phyloP scores from a whole-genome alignment of 2,888 invertebrate genomes.

The Melolontha melolontha region DNA sequence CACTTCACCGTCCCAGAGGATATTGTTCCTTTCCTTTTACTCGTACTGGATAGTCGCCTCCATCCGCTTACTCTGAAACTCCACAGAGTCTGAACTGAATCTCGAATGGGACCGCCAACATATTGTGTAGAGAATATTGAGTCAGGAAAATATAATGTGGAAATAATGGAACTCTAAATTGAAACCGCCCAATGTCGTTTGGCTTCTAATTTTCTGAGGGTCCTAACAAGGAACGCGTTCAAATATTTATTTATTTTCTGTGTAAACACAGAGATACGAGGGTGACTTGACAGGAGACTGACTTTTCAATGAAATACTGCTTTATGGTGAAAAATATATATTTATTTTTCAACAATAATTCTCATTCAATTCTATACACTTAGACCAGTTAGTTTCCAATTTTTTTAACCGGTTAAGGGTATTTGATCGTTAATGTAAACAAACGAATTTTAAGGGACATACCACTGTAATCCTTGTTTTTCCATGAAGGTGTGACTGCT shows the following conservation, averaged over 20 bases:
- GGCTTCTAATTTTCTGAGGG: slow-evolving; percentile 26
- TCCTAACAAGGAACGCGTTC: neutral
- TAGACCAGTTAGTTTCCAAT: too few species aligned
- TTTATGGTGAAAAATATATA: too few species aligned
- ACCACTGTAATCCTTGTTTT: too few species aligned
- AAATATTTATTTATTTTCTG: slow-evolving; percentile 18
- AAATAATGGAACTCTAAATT: slow-evolving; percentile 39
- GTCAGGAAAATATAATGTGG: slow-evolving; percentile 40
- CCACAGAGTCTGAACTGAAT: slow-evolving; percentile 24
- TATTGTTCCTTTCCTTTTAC: slow-evolving; percentile 29
- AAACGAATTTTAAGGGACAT: too few species aligned
- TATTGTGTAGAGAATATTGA: slow-evolving; percentile 40
- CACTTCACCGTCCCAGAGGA: slow-evolving; percentile 23
- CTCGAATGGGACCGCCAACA: slow-evolving; percentile 32
- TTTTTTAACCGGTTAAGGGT: too few species aligned
- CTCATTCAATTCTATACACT: too few species aligned
- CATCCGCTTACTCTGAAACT: slow-evolving; percentile 14
- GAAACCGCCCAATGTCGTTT: slow-evolving; percentile 21
- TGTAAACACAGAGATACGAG: neutral
- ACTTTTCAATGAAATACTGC: too few species aligned
- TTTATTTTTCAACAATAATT: too few species aligned
- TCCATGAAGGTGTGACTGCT: too few species aligned
- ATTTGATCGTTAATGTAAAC: too few species aligned
- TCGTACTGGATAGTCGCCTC: neutral
- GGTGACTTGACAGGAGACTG: too few species aligned